Evolutionary conservation across 92 coral and sea anemone species (phyloP).

Genomic region (Umimayanthus chanpuru): DNA sequence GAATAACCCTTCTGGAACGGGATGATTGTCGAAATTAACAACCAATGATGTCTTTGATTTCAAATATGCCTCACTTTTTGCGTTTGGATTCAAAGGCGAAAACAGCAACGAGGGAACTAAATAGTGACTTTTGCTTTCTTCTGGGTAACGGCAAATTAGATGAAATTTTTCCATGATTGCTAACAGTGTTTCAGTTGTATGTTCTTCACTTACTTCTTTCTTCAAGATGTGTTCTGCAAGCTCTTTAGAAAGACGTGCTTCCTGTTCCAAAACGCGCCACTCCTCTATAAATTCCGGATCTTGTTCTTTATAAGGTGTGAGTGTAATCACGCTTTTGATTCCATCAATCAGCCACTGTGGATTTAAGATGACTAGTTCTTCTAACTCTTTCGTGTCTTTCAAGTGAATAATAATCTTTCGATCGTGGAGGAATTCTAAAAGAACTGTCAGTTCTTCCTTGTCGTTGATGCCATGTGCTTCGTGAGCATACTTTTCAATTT

Average conservation of each 20-base stretch:
- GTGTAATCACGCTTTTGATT: not conserved
- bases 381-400: not conserved
- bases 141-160: not conserved
- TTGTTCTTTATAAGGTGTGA: not conserved
- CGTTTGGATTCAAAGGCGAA: not conserved
- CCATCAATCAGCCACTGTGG: conserved; percentile 12
- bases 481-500: not conserved
- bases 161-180: not conserved
- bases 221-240: not conserved
- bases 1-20: not conserved
- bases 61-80: not conserved
- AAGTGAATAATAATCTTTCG: not conserved
- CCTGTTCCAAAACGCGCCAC: not conserved
- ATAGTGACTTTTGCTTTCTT: not conserved
- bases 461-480: not conserved
- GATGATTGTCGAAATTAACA: not conserved
- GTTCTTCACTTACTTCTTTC: not conserved
- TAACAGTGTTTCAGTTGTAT: not conserved
- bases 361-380: not conserved
- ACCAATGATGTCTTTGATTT: not conserved
- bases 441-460: not conserved
- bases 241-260: not conserved
- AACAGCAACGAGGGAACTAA: not conserved
- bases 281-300: not conserved
- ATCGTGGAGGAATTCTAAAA: not conserved